Conservation (phyloP, 2,797 vertebrate species). For the Galago senegalensis region DNA sequence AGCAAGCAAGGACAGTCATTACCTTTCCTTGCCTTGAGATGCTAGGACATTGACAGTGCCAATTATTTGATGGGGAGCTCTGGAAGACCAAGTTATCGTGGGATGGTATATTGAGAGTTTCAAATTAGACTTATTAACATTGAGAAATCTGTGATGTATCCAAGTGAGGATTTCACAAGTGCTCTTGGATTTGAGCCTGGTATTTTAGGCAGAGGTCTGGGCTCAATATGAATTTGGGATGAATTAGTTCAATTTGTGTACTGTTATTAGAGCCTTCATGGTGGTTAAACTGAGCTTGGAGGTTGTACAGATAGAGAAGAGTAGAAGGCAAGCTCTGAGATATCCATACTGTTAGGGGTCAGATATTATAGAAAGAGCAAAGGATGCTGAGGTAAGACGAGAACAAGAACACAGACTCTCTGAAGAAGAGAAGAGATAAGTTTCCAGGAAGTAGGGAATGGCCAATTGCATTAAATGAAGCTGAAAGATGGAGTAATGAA, state of each 20-base stretch:
- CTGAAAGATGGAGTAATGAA: background rate
- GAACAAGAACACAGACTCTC: background rate
- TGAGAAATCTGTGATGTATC: background rate
- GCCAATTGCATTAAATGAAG: background rate
- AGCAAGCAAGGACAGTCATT: background rate
- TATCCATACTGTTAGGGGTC: background rate
- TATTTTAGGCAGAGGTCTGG: background rate
- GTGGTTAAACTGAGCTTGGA: background rate
- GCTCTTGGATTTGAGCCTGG: background rate
- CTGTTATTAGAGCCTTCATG: background rate
- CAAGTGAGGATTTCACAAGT: background rate
- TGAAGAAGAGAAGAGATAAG: background rate
- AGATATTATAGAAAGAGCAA: slow-evolving; percentile 23
- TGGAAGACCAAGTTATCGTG: background rate
- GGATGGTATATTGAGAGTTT: background rate
- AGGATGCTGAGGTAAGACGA: background rate
- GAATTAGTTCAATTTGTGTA: background rate
- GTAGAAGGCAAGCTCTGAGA: background rate
- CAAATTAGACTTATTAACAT: background rate
- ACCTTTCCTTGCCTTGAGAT: background rate
- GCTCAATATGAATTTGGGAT: background rate
- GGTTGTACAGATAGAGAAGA: background rate
- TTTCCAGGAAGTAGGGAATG: background rate
- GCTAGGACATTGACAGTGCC: background rate
- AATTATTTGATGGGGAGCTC: background rate